Evolutionary conservation across 2,113 vertebrate species (phyloP), one percentile per base, ranked within the genome.

Genomic region (Quiscalus mexicanus): DNA sequence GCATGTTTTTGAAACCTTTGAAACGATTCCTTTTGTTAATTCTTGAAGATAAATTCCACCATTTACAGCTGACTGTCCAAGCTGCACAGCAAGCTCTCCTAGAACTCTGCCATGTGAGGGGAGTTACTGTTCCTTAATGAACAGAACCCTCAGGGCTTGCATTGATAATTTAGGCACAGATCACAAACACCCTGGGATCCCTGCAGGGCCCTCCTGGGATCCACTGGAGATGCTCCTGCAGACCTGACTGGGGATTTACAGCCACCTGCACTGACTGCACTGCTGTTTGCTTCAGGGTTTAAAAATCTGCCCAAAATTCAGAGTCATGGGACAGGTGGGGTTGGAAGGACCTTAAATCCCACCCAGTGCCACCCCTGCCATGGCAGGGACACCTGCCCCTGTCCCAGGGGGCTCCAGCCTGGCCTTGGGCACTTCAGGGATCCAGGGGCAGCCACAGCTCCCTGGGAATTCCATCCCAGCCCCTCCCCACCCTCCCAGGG

Each of bases 321-420:
- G 2, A 55, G 31, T 47, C 22, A 5, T 5, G 41, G 21, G 7
- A 20, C 24, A 42, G 33, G 11, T 21, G 24, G 41, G 33, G 42
- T 10, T 1, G 77, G 8, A 7, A 56, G 33, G 16, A 30, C 11
- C 16, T 37, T 5, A 30, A 45, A 65, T 15, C 4, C 27, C 49
- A 23, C 1, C 35, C 68, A 52, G 35, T 23, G 35, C 35, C 49
- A 39, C 20, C 35, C 45, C 47, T 52, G 19, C 19, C 67, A 12
- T 6, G 62, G 10, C 47, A 30, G 20, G 30, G 31, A 73, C 39
- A 8, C 4, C 37, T n/a, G 7, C 39, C 69, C 4, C 14, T n/a
- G 18, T 9, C 42, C 52, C 42, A 33, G 63, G 41, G 0, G 0
- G 28, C 22, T 27, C 52, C 42, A 81, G 1, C 27, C 50, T 31